Evolutionary conservation across 2,113 vertebrate genomes (phyloP).

Genomic region (Pampusana beccarii): DNA sequence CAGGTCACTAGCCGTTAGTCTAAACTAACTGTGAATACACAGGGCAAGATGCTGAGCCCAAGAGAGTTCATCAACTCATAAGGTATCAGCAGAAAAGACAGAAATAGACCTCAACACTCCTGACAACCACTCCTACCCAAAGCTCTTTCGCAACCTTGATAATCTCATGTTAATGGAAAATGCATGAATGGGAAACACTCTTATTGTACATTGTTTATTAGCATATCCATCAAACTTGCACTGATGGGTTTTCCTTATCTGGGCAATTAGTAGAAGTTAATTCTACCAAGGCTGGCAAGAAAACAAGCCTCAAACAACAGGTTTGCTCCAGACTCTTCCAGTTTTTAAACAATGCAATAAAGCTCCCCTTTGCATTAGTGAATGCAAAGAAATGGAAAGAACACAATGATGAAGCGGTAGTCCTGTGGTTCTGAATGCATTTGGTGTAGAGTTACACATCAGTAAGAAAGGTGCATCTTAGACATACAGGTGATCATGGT

Average conservation of each 20-base stretch:
- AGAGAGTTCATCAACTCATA: neutral
- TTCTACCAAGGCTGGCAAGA: conserved; percentile 8
- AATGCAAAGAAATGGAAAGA: neutral
- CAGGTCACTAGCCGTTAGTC: neutral
- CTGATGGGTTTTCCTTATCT: conserved; percentile 37
- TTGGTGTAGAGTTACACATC: neutral
- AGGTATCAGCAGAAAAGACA: neutral
- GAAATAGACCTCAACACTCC: neutral
- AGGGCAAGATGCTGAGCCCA: neutral
- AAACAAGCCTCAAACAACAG: neutral
- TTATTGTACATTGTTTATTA: conserved; percentile 17
- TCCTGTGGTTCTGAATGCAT: neutral
- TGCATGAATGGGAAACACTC: neutral
- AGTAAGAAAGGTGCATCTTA: neutral
- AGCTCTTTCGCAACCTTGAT: neutral
- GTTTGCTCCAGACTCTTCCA: neutral
- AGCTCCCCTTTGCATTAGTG: neutral
- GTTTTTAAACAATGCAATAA: conserved; percentile 12
- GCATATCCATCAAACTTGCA: conserved; percentile 11
- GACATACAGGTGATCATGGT: neutral
- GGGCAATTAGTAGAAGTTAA: neutral
- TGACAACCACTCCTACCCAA: neutral
- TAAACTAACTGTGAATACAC: neutral
- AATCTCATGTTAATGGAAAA: neutral
- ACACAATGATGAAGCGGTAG: neutral